Base-by-base conservation (phyloP, 2,113 vertebrate genomes). In the Otolemur garnettii region DNA sequence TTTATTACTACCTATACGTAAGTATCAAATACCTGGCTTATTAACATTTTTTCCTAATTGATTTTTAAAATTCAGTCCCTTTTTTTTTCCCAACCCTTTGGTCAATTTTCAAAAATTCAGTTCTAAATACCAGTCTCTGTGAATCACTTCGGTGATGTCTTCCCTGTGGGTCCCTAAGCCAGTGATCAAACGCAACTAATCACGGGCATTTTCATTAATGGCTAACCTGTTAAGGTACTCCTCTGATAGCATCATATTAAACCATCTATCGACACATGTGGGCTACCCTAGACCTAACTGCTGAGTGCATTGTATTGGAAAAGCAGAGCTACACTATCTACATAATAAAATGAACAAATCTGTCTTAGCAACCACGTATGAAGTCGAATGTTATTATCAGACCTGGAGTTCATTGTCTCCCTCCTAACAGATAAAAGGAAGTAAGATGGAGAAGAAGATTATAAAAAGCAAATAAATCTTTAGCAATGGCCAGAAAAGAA, bases 261-360 rank as follows among this genome's bases (percentile, higher is more conserved):
- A 91, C 15, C 71, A 30, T 12, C 30, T 94, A 62, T 66, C 87
- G 50, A 8, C 62, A 93, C 97, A 96, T 55, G n/a, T 30, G 21
- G 69, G 12, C 14, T 94, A 97, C 94, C 35, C 79, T 84, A 9
- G 22, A 91, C 62, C 97, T 96, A 92, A 92, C 45, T 96, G 77
- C 22, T 94, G 80, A 94, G 6, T 77, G 55, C 12, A 93, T 38
- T 60, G 12, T 86, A 90, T 59, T 88, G 15, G 89, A 97, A 97
- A 96, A 96, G 4, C 11, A 75, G 90, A 97, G 55, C 88, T 96
- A 93, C 38, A 38, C 38, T 92, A 74, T 82, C 12, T 71, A 64
- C 21, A 7, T 12, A 28, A 94, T 57, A 75, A 95, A 93, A 97
- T 81, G 60, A 95, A 33, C 15, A 77, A 93, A 77, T 57, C 74